A percentile compares a stretch with the other conserved stretches of the same genome.
Conservation (phyloP, 2,888 invertebrate genomes). For the Phaedon cochleariae region DNA sequence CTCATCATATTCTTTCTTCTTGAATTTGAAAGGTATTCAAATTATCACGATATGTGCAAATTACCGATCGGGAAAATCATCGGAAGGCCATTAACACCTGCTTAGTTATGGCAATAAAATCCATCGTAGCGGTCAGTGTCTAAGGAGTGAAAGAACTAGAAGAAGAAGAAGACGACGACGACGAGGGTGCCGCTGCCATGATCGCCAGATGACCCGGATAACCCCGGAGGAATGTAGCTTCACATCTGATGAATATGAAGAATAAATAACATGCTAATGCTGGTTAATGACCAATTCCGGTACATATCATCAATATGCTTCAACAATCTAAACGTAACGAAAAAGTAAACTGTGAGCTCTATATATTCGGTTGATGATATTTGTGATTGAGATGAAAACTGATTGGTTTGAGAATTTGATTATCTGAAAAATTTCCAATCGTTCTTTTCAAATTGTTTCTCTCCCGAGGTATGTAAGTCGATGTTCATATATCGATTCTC, state of each 20-base stretch:
- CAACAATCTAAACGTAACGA: too few relatives aligned
- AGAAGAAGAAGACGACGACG: constrained; percentile 29
- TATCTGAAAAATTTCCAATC: too few relatives aligned
- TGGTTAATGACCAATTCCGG: constrained; percentile 48
- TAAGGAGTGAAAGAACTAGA: constrained; percentile 7
- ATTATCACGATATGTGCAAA: too few relatives aligned
- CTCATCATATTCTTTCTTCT: too few relatives aligned
- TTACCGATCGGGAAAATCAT: background rate
- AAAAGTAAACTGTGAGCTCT: too few relatives aligned
- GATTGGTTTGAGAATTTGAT: too few relatives aligned
- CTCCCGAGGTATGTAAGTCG: too few relatives aligned
- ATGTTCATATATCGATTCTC: too few relatives aligned
- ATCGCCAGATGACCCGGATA: constrained; percentile 54
- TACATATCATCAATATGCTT: constrained; percentile 41
- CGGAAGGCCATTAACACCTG: constrained; percentile 30
- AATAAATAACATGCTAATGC: constrained; percentile 55
- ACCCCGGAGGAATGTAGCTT: constrained; percentile 51
- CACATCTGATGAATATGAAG: constrained; percentile 52
- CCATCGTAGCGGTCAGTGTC: constrained; percentile 26
- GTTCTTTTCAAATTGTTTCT: too few relatives aligned
- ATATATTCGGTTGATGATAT: too few relatives aligned
- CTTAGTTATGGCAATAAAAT: constrained; percentile 21
- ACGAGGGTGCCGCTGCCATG: constrained; percentile 50
- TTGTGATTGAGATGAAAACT: too few relatives aligned
- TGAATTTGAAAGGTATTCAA: too few relatives aligned